Evolutionary conservation across 1,140 invertebrate genomes (phyloP).

Genomic region (Hyphantria cunea): DNA sequence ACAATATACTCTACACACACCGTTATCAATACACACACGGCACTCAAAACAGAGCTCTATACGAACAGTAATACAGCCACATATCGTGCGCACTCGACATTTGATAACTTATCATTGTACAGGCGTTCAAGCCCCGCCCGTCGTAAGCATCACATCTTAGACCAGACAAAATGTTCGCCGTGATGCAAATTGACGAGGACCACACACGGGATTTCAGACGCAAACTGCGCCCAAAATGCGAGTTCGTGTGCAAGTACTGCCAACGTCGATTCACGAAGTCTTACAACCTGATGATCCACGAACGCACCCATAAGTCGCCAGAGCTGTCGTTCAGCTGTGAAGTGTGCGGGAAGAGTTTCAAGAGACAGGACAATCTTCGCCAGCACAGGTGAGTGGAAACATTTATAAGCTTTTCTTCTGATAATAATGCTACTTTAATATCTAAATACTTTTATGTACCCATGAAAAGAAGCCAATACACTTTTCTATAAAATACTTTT

Average conservation of each 20-base stretch:
- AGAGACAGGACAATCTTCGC: conserved; percentile 97
- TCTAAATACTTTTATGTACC: background rate
- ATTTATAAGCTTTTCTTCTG: conserved; percentile 7
- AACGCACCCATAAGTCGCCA: conserved; percentile 97
- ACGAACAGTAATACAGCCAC: conserved; percentile 34
- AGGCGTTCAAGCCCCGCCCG: conserved; percentile 76
- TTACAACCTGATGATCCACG: conserved; percentile 99
- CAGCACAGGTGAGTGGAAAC: conserved; percentile 91
- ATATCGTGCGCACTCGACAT: conserved; percentile 38
- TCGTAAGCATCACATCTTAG: conserved; percentile 71
- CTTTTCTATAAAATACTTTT: too few species aligned
- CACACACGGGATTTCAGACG: conserved; percentile 94
- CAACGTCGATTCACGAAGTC: conserved; percentile 99
- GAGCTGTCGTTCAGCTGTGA: conserved; percentile 99
- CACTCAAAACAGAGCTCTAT: conserved; percentile 37
- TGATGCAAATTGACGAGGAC: conserved; percentile 95
- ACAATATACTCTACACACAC: conserved; percentile 26
- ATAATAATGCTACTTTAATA: background rate
- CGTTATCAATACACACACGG: conserved; percentile 26
- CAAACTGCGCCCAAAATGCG: conserved; percentile 96
- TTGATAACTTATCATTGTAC: conserved; percentile 74
- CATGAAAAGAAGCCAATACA: too few species aligned
- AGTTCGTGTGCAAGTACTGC: conserved; percentile 99
- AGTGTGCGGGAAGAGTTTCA: conserved; percentile 99
- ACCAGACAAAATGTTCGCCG: conserved; percentile 89